phyloP scores from a whole-genome alignment of 1,140 invertebrate species.

The Eumeta japonica region DNA sequence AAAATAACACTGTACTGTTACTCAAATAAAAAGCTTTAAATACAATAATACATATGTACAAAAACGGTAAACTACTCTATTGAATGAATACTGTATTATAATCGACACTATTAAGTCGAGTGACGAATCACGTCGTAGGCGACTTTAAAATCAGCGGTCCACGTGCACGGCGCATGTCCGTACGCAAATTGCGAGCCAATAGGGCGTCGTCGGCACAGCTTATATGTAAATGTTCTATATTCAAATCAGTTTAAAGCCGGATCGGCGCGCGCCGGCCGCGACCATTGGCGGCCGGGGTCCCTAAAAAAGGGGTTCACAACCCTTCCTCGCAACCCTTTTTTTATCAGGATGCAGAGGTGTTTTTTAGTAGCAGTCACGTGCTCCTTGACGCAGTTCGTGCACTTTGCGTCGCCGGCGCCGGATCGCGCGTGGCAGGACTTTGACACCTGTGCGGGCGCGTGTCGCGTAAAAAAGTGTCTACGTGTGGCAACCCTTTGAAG shows the following conservation, averaged over 20 bases:
- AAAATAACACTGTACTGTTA: too few relatives aligned
- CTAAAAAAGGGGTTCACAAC: slow-evolving; percentile 29
- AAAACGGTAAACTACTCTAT: too few relatives aligned
- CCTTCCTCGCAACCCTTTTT: slow-evolving; percentile 47
- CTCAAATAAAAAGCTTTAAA: too few relatives aligned
- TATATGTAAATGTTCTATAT: slow-evolving; percentile 48
- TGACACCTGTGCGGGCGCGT: too few relatives aligned
- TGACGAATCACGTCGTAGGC: too few relatives aligned
- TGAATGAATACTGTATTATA: too few relatives aligned
- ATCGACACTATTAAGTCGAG: too few relatives aligned
- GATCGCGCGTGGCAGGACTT: too few relatives aligned
- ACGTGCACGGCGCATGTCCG: slow-evolving; percentile 31
- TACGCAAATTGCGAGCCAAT: slow-evolving; percentile 37
- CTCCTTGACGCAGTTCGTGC: slow-evolving; percentile 24
- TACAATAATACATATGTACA: too few relatives aligned
- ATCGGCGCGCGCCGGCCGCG: slow-evolving; percentile 42
- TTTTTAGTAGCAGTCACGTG: slow-evolving; percentile 31
- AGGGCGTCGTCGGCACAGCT: slow-evolving; percentile 13
- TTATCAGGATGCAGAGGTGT: slow-evolving; percentile 35
- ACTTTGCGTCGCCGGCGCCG: too few relatives aligned
- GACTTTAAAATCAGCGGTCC: slow-evolving; percentile 22
- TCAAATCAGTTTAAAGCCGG: slow-evolving; percentile 54
- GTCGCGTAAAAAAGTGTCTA: too few relatives aligned
- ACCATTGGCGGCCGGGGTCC: slow-evolving; percentile 44
- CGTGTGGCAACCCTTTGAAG: too few relatives aligned